phyloP scores from a whole-genome alignment of 2,113 vertebrate species.

The Oryzias curvinotus region DNA sequence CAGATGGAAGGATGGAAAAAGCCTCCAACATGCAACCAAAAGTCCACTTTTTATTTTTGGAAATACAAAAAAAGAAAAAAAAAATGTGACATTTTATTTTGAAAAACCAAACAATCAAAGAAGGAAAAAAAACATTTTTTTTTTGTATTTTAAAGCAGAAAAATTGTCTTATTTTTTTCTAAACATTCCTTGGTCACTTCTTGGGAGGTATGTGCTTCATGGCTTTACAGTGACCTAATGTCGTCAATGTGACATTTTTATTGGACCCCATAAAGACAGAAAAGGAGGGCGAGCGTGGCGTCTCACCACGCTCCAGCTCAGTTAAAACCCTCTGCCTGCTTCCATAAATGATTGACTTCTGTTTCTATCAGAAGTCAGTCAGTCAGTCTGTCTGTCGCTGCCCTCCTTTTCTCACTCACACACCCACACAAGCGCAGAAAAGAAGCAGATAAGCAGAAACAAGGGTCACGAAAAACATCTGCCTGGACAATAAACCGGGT shows the following conservation, averaged over 20 bases:
- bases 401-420: conserved; percentile 20
- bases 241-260: conserved; percentile 71
- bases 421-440: conserved; percentile 10
- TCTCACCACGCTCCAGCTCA: conserved; percentile 50
- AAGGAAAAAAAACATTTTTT: neutral
- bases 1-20: conserved; percentile 58
- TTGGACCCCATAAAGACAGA: conserved; percentile 65
- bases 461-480: conserved; percentile 64
- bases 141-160: conserved; percentile 4
- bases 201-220: conserved; percentile 21
- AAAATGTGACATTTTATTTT: conserved; percentile 9
- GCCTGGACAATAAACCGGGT: conserved; percentile 49
- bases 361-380: conserved; percentile 58
- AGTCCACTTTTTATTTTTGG: neutral
- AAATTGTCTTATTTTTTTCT: neutral
- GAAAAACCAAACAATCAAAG: conserved; percentile 6
- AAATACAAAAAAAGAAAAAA: neutral
- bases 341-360: conserved; percentile 76
- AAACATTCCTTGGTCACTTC: conserved; percentile 12
- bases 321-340: conserved; percentile 48
- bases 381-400: conserved; percentile 15
- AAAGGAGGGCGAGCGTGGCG: conserved; percentile 44
- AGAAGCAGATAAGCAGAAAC: conserved; percentile 57
- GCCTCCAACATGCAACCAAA: conserved; percentile 34
- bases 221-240: conserved; percentile 57